phyloP scores from a whole-genome alignment of 92 coral and sea anemone species.

The Pocillopora grandis region DNA sequence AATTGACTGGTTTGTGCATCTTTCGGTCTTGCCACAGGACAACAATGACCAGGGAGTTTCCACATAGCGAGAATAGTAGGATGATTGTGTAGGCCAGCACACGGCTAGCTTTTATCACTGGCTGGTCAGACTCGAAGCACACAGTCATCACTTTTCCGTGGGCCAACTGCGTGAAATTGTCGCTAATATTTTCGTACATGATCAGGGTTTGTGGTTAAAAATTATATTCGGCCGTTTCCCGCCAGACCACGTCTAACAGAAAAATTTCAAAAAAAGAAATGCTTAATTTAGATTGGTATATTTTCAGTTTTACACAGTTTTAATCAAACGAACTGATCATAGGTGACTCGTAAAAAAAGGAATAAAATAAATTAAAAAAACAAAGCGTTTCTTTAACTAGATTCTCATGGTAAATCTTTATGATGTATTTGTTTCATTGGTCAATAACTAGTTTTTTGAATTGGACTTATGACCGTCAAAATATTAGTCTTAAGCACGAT shows the following conservation, averaged over 20 bases:
- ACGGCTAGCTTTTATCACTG: not conserved
- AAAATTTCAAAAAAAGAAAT: no score
- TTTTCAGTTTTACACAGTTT: no score
- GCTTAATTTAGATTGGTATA: no score
- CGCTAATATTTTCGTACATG: conserved; percentile 1
- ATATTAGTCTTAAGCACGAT: no score
- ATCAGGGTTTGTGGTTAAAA: not conserved
- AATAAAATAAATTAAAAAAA: no score
- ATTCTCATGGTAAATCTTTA: no score
- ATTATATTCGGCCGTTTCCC: not conserved
- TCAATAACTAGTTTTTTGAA: no score
- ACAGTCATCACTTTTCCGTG: not conserved
- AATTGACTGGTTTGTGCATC: conserved; percentile 55
- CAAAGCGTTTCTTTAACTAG: no score
- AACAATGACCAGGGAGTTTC: conserved; percentile 41
- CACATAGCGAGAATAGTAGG: conserved; percentile 33
- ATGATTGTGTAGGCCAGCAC: conserved; percentile 26
- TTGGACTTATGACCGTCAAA: no score
- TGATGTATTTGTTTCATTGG: no score
- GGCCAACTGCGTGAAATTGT: not conserved
- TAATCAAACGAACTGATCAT: no score
- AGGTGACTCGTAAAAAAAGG: no score
- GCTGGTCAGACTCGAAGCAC: conserved; percentile 2
- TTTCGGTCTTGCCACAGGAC: conserved; percentile 45
- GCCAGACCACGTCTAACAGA: not conserved